phyloP scores from a whole-genome alignment of 2,797 vertebrate species.

The Pangasius macronema region DNA sequence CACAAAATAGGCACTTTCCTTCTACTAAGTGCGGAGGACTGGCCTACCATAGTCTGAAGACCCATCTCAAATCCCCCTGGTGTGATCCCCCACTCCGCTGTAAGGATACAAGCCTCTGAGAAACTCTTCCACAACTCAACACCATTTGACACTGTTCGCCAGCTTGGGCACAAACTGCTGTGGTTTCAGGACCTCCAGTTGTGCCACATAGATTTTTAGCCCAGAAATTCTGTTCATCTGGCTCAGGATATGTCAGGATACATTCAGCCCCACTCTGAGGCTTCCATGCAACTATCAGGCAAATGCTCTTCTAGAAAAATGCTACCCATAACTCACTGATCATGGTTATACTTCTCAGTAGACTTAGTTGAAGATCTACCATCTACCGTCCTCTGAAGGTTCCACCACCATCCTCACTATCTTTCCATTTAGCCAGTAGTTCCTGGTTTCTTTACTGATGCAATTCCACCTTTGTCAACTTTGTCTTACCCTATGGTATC shows the following conservation, averaged over 20 bases:
- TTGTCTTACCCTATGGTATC: background rate
- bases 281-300: background rate
- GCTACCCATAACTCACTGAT: background rate
- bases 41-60: background rate
- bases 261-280: background rate
- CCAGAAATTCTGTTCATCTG: background rate
- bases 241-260: background rate
- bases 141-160: background rate
- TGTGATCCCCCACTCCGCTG: background rate
- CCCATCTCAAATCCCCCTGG: background rate
- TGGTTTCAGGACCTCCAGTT: background rate
- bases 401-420: background rate
- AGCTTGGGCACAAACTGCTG: background rate
- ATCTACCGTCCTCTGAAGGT: background rate
- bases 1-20: background rate
- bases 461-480: background rate
- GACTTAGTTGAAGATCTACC: background rate
- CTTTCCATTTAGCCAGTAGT: background rate
- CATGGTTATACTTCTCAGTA: background rate
- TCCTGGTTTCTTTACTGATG: background rate
- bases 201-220: background rate
- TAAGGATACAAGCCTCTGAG: background rate
- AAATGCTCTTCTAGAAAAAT: background rate
- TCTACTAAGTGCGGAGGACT: background rate
- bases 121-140: background rate